Evolutionary conservation across 2,113 vertebrate genomes (phyloP), one percentile per base, ranked within the genome.

Genomic region (Cromileptes altivelis): DNA sequence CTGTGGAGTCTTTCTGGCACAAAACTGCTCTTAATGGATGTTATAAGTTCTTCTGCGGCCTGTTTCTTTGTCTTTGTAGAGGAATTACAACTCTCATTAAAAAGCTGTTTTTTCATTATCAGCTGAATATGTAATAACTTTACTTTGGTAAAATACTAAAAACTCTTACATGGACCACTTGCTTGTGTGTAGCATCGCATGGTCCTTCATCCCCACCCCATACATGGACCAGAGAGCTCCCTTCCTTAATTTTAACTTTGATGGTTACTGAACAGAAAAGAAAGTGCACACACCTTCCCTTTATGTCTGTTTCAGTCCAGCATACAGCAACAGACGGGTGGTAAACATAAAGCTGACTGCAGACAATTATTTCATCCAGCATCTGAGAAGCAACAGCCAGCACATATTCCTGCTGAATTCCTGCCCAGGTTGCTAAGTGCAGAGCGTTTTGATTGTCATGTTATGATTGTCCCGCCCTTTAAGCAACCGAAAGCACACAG

Each of bases 301-400:
- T 82, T 60, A 72, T 56, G 12, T 73, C 8, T 15, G 19, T 72
- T 68, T 60, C n/a, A 9, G 50, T 40, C 70, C 45, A 4, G 67
- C 63, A 78, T 60, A 65, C 58, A 72, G 52, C 55, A 65, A 42
- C 64, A 85, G 79, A 73, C 21, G 70, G 78, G 63, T 83, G 72
- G 70, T 85, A 67, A 88, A 86, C 57, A 88, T 42, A 10, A 25
- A 70, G 71, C 65, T 80, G 65, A 86, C 71, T 75, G 61, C 72
- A 37, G 78, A 67, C 72, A 81, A 55, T 86, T 80, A 75, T 78
- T 85, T 82, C 60, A 84, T 81, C 58, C 30, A 1, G 45, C 57
- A 80, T 63, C 63, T 78, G 57, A 71, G 57, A 65, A 53, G 65
- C 52, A 63, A 45, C 60, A 82, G 62, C 72, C 70, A 75, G 50